These are phyloP conservation scores for Thinocorus orbignyianus DNA, from an alignment of 2,113 vertebrate genomes.

Conservation along the genomic window DNA sequence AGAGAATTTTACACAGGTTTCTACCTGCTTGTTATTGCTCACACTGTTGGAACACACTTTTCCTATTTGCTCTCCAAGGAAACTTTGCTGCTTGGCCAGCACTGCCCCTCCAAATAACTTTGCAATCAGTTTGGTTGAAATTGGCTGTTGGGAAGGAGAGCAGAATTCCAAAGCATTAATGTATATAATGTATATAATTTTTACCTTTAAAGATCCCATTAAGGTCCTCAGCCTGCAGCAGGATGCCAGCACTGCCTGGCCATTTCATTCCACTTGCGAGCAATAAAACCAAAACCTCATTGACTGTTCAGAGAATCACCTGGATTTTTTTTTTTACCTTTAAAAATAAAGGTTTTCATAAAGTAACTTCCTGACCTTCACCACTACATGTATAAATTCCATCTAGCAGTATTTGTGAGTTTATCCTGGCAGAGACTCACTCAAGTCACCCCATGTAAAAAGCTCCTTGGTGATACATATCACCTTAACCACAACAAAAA, in stretches of 20 bases:
- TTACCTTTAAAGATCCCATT: neutral
- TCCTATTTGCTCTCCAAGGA: neutral
- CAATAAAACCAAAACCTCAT: neutral
- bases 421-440: neutral
- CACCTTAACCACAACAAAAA: neutral
- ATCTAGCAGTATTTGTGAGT: neutral
- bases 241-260: accelerated
- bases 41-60: neutral
- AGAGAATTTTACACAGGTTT: neutral
- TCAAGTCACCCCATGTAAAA: neutral
- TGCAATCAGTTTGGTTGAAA: neutral
- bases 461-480: neutral
- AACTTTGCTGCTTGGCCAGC: neutral
- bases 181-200: too few species aligned
- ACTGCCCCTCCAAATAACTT: neutral
- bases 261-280: neutral
- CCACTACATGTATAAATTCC: neutral
- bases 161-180: neutral
- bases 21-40: neutral
- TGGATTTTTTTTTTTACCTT: neutral
- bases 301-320: neutral
- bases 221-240: neutral
- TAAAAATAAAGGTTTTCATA: neutral
- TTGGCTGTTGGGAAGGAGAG: neutral
- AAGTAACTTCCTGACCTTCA: neutral